These are phyloP conservation scores for Oenanthe oenanthe DNA, from an alignment of 2,113 vertebrate genomes.

Conservation along the genomic window DNA sequence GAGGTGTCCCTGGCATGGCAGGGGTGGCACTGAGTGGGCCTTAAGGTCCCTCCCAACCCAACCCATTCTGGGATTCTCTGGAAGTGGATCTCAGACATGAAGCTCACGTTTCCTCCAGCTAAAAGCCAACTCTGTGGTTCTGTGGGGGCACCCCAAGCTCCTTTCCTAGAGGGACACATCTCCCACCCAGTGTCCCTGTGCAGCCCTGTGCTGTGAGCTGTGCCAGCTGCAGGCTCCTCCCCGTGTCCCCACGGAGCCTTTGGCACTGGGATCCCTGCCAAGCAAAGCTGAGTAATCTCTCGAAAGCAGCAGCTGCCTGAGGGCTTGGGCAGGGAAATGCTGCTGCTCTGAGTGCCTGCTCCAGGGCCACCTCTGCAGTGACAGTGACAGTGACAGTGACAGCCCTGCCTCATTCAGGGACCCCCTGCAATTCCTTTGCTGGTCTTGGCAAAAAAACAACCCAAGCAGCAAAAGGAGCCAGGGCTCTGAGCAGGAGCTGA, in stretches of 20 bases:
- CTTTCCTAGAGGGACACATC: neutral
- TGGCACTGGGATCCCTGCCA: neutral
- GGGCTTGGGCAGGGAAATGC: neutral
- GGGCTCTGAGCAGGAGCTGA: neutral
- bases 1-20: too few species aligned
- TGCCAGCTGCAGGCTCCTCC: slow-evolving; percentile 10
- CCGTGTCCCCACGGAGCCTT: neutral
- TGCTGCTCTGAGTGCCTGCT: neutral
- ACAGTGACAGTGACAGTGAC: neutral
- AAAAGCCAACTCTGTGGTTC: neutral
- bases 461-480: neutral
- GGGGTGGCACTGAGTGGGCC: too few species aligned
- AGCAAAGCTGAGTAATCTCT: slow-evolving; percentile 42
- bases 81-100: neutral
- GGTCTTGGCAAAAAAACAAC: neutral
- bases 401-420: neutral
- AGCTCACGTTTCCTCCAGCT: neutral
- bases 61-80: neutral
- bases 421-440: neutral
- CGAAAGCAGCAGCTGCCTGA: slow-evolving; percentile 18
- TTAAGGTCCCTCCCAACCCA: neutral
- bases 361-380: neutral
- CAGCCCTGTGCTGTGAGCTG: neutral
- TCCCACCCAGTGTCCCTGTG: rapidly evolving
- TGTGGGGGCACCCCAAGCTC: neutral